Evolutionary conservation across 2,888 invertebrate species (phyloP), one percentile per base, ranked within the genome.

Genomic region (Timema podura): DNA sequence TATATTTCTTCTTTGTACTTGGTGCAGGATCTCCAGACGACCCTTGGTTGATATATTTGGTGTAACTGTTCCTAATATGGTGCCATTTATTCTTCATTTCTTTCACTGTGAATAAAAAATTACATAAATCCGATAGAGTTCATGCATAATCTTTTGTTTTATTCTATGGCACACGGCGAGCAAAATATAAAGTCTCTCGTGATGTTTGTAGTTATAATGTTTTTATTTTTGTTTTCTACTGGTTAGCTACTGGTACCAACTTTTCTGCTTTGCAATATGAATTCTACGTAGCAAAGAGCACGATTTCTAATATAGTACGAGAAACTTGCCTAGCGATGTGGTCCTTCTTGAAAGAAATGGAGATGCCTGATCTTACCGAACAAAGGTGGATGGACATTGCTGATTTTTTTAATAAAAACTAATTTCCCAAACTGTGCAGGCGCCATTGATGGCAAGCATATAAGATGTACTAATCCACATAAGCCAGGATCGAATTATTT

Each of bases 281-380:
- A 44, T 61, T 61, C 61, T 61, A 61, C 61, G 13, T 61, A 9
- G 15, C 61, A 9, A 61, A 44, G 44, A 61, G 61, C 61, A 61
- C 30, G 30, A 5, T 61, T 15, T 30, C 16, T 44, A 13, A 30
- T 30, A 15, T 16, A 61, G 61, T 61, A 13, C 30, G 3, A 61
- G 30, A 30, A 61, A 61, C 61, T 44, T 61, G 61, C 44, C 61
- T 9, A 44, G 30, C 6, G 30, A 44, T 61, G 44, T 61, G 30
- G 44, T 61, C 44, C 61, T 61, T 30, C 44, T 45, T 61, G 30
- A 8, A n/a, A 13, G 61, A 61, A 61, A 44, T 30, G 61, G 61
- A 61, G 45, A 61, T 61, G 44, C 9, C 61, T 61, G 61, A 61
- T 44, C 61, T 13, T 15, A 61, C 30, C 30, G 11, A 10, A 5